Conservation (phyloP, 2,888 invertebrate genomes). For the Tigriopus californicus region DNA sequence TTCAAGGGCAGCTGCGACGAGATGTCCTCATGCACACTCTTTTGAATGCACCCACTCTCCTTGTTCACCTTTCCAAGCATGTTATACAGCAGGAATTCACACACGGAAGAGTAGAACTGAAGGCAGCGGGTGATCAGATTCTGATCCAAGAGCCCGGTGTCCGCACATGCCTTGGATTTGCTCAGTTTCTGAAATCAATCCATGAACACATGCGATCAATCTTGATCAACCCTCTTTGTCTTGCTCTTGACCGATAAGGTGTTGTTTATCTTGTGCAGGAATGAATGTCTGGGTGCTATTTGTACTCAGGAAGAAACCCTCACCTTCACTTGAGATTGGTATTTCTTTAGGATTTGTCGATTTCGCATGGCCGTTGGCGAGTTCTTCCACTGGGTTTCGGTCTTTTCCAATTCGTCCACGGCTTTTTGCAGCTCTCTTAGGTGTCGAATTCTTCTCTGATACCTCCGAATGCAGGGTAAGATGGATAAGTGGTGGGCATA, state of each 20-base stretch:
- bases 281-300: background rate
- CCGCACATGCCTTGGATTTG: constrained; percentile 76
- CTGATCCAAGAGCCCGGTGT: constrained; percentile 69
- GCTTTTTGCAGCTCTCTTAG: constrained; percentile 70
- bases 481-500: constrained; percentile 83
- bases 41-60: constrained; percentile 35
- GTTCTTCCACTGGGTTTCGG: constrained; percentile 62
- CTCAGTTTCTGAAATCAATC: constrained; percentile 27
- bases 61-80: constrained; percentile 25
- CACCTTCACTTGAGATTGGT: constrained; percentile 13
- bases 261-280: constrained; percentile 42
- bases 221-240: constrained; percentile 51
- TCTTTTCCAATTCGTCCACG: constrained; percentile 59
- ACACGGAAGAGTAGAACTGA: constrained; percentile 67
- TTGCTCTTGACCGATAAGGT: constrained; percentile 65
- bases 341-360: constrained; percentile 54
- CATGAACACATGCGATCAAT: constrained; percentile 59
- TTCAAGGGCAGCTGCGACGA: constrained; percentile 37
- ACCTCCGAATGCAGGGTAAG: constrained; percentile 68
- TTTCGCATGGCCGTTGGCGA: constrained; percentile 55
- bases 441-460: constrained; percentile 50
- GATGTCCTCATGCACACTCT: constrained; percentile 30
- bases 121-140: constrained; percentile 59
- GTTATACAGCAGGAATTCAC: constrained; percentile 44
- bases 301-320: background rate